Evolutionary conservation across 2,113 vertebrate species (phyloP).

Genomic region (Triplophysa tibetana): DNA sequence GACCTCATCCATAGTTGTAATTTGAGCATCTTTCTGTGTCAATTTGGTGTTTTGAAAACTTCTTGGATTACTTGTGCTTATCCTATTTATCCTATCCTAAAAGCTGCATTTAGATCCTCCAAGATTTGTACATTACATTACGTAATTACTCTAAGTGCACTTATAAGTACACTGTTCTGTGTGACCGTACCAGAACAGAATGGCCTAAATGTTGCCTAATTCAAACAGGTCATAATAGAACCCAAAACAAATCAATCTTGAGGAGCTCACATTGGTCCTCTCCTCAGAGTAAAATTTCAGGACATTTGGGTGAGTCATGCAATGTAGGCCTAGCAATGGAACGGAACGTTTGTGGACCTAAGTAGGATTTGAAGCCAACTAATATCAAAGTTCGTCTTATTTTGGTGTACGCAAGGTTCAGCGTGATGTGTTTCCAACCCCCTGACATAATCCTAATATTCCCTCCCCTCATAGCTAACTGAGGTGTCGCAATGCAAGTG

Average conservation of each 20-base stretch:
- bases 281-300: not conserved
- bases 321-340: slow-evolving; percentile 7
- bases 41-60: no score
- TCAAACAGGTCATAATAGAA: not conserved
- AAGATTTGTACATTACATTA: no score
- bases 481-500: slow-evolving; percentile 21
- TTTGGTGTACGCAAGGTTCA: slow-evolving; percentile 12
- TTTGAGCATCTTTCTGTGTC: no score
- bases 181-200: not conserved
- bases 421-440: not conserved
- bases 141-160: not conserved
- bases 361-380: slow-evolving; percentile 37
- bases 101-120: no score
- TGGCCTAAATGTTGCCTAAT: not conserved
- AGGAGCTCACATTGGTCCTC: not conserved
- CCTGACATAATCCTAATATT: slow-evolving; percentile 12
- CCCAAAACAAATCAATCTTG: not conserved
- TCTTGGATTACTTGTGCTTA: no score
- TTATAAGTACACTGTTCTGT: no score
- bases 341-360: slow-evolving; percentile 27
- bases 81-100: no score
- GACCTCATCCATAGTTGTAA: no score
- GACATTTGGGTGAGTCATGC: slow-evolving; percentile 26
- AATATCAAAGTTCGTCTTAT: slow-evolving; percentile 44
- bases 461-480: not conserved